Conservation (phyloP, 2,888 invertebrate genomes). For the Phaedon cochleariae region DNA sequence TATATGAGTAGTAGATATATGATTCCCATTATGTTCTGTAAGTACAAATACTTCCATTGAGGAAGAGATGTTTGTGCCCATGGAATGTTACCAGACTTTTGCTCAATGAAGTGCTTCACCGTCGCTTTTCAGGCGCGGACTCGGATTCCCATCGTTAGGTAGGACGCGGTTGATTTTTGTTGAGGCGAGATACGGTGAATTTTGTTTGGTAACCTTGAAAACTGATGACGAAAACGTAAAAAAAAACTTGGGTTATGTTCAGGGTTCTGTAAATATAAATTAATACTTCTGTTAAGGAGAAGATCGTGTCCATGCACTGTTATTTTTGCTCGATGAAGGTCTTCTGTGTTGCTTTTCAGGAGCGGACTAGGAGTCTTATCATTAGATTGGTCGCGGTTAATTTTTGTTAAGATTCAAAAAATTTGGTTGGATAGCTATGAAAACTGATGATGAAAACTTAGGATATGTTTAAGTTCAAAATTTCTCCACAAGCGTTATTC, state of each 20-base stretch:
- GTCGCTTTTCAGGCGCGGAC: conserved; percentile 50
- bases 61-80: conserved; percentile 60
- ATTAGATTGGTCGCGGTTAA: conserved; percentile 64
- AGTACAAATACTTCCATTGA: conserved; percentile 57
- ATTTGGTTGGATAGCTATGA: neutral
- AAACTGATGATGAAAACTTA: neutral
- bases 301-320: conserved; percentile 66
- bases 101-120: conserved; percentile 65
- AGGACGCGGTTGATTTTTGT: conserved; percentile 64
- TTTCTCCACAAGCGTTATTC: too few species aligned
- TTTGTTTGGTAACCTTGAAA: neutral
- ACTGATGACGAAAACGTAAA: neutral
- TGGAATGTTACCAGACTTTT: conserved; percentile 72
- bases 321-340: conserved; percentile 70
- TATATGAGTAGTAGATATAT: too few species aligned
- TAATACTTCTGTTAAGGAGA: conserved; percentile 57
- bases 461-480: too few species aligned
- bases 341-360: conserved; percentile 48
- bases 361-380: conserved; percentile 57
- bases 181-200: too few species aligned
- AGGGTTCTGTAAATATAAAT: too few species aligned
- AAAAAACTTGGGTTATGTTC: too few species aligned
- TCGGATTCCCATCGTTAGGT: conserved; percentile 60
- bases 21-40: too few species aligned
- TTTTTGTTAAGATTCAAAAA: conserved; percentile 57